Conservation (phyloP, 1,140 invertebrate species). For the Tetranychus urticae region DNA sequence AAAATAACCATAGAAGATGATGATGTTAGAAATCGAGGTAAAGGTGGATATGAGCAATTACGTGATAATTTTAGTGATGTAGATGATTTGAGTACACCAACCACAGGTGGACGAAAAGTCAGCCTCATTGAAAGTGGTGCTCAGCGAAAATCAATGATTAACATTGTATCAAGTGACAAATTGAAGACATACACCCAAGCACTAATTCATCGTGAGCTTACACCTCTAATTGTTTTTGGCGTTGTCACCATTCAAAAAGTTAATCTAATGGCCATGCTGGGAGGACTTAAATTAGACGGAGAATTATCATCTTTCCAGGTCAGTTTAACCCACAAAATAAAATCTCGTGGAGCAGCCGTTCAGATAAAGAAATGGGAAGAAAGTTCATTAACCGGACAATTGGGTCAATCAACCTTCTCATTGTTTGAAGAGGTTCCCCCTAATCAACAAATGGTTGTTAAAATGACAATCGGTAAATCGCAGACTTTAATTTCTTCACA, state of each 20-base stretch:
- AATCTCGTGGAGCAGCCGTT: slow-evolving; percentile 31
- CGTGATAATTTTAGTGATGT: slow-evolving; percentile 19
- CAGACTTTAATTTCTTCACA: slow-evolving; percentile 58
- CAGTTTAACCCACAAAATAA: slow-evolving; percentile 39
- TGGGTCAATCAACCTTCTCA: slow-evolving; percentile 74
- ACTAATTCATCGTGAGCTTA: slow-evolving; percentile 23
- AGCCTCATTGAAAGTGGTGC: slow-evolving; percentile 10
- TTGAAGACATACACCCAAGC: slow-evolving; percentile 15
- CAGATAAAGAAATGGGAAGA: slow-evolving; percentile 35
- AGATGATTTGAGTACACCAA: slow-evolving; percentile 19
- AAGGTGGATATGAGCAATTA: slow-evolving; percentile 26
- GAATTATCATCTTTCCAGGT: slow-evolving; percentile 61
- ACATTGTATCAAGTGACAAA: slow-evolving; percentile 8
- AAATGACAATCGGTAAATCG: slow-evolving; percentile 70
- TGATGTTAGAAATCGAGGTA: slow-evolving; percentile 20
- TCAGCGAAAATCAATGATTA: slow-evolving; percentile 1
- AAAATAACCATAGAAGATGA: slow-evolving; percentile 25
- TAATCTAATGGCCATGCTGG: slow-evolving; percentile 60
- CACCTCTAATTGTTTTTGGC: slow-evolving; percentile 48
- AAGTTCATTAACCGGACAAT: slow-evolving; percentile 64
- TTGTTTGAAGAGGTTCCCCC: slow-evolving; percentile 58
- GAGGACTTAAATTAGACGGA: slow-evolving; percentile 71
- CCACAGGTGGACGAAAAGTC: slow-evolving; percentile 9
- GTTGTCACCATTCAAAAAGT: slow-evolving; percentile 68
- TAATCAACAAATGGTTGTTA: slow-evolving; percentile 73